Evolutionary conservation across 1,140 invertebrate genomes (phyloP), one percentile per base, ranked within the genome.

Genomic region (Parapsyche elsis): DNA sequence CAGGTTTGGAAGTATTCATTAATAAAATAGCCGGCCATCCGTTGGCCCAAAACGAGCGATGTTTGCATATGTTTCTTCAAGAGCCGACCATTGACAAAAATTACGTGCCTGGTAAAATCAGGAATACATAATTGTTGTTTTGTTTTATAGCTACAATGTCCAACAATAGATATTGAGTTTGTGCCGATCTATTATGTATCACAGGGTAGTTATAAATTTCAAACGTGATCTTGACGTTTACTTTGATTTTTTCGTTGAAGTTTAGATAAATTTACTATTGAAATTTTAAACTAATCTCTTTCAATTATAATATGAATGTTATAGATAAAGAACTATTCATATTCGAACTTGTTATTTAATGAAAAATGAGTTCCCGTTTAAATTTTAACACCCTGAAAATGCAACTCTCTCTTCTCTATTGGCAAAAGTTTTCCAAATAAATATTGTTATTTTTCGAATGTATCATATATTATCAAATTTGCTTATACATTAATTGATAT

Each of bases 1-100:
- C 85, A 89, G 88, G 97, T 80, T 90, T 99, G 81, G 99, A 99
- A 93, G 91, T 95, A 84, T 99, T 99, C 90, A 95, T 99, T 84
- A 99, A 99, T 90, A 99, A 99, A 92, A 98, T 99, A 88, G 98
- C 98, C 81, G 98, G 98, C 74, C 99, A 99, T 91, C 98, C 99
- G n/a, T 90, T 99, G 86, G 99, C 99, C 64, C 98, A 99, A 91
- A 99, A 99, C 89, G 99, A 99, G 90, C 91, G 96, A 86, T 99
- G 98, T 91, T 93, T 99, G 85, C 99, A 99, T 86, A 99, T 99
- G 96, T 99, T 99, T 91, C 91, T 99, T 77, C 98, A 99, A 89
- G 98, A 99, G 85, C 94, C 94, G 71, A 93, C 94, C 83, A 99
- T 99, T 89, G 98, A 99, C 90, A 98, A 98, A 90, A 99, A 98